Conservation (phyloP, 1,140 invertebrate genomes). For the Drosophila albomicans region DNA sequence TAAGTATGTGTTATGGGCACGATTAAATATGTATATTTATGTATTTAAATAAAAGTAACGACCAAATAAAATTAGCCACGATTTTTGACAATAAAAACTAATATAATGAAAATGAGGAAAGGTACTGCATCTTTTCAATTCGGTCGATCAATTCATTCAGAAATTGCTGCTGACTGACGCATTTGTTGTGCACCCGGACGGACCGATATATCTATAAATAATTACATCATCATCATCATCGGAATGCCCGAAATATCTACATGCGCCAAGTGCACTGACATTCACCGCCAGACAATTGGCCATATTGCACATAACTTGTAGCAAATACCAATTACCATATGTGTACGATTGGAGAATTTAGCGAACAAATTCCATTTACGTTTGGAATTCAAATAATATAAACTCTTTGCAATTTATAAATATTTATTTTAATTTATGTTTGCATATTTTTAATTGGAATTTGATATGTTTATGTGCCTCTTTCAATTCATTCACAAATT, state of each 20-base stretch:
- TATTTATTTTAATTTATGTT: background rate
- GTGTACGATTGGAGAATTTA: background rate
- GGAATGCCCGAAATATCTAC: constrained; percentile 22
- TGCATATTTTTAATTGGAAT: no score
- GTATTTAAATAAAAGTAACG: background rate
- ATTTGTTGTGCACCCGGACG: constrained; percentile 20
- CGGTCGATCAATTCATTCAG: constrained; percentile 51
- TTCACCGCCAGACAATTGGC: constrained; percentile 62
- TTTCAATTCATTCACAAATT: no score
- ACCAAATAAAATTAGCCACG: constrained; percentile 26
- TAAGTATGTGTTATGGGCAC: constrained; percentile 1
- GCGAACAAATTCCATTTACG: background rate
- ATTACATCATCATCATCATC: background rate
- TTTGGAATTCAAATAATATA: background rate
- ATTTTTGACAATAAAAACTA: constrained; percentile 65
- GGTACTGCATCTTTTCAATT: no score
- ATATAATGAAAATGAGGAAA: no score
- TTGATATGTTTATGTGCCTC: no score
- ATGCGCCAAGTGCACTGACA: constrained; percentile 73
- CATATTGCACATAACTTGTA: constrained; percentile 22
- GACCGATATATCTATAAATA: constrained; percentile 36
- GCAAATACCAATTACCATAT: background rate
- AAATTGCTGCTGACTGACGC: constrained; percentile 23
- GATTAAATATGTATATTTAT: constrained; percentile 1
- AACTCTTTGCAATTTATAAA: background rate